Base-by-base conservation (phyloP, 2,797 vertebrate genomes). In the Hirundo rustica region DNA sequence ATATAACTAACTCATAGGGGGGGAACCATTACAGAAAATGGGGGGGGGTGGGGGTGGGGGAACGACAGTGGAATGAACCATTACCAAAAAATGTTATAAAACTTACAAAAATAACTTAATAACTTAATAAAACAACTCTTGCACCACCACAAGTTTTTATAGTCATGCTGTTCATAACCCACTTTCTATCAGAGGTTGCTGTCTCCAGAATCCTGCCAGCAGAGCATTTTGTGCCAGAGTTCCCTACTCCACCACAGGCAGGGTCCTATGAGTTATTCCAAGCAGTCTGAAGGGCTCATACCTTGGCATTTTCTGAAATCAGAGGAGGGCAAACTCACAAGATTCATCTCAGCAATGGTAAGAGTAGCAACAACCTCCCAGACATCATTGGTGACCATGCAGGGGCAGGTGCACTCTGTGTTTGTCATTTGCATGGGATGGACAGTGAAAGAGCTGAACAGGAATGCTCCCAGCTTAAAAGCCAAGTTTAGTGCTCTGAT, bases 381-480 rank as follows among this genome's bases (percentile, higher is more conserved):
- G 4, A 6, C 30, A 8, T 68, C 20, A 5, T 12, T 25, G 62
- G 25, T 55, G 34, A 26, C 51, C 0, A 0, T 30, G 51, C 30
- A 1, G 34, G 4, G 20, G 16, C 38, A 30, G 26, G 23, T 38
- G 44, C 13, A 34, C 13, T 13, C 12, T 12, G 34, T 16, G 5
- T 13, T 62, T 64, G 30, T 51, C 25, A 17, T n/a, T 44, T 47
- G 21, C 10, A 18, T 8, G 8, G 20, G 27, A 45, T 9, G 12
- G 34, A n/a, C 38, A 36, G 30, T 4, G 16, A 36, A 42, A 45
- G 11, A 48, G 51, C 42, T 44, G 42, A 64, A 64, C 30, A 82
- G 75, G 62, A 75, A n/a, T 7, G 12, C 20, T 10, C 21, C 7
- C 32, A 17, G 16, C 15, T 42, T 38, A 16, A n/a, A 19, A n/a